Percentiles rank a stretch among this genome's conserved stretches.
Evolutionary conservation across 2,888 invertebrate genomes (phyloP).

Genomic region (Blera fallax): DNA sequence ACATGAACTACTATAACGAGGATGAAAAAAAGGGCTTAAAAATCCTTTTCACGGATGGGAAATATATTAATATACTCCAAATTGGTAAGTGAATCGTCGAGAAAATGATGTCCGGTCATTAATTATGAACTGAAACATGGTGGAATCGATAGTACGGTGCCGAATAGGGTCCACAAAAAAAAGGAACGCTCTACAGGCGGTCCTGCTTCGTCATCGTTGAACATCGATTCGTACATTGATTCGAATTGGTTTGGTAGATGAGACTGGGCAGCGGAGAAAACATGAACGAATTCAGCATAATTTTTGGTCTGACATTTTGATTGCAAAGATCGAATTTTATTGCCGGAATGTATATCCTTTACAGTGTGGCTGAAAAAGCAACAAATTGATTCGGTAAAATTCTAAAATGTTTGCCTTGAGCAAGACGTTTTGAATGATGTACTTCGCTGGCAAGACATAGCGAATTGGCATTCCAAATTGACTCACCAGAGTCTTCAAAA

Average conservation of each 20-base stretch:
- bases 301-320: constrained; percentile 48
- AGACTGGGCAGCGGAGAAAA: background rate
- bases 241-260: constrained; percentile 35
- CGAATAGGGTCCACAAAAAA: constrained; percentile 38
- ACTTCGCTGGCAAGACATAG: too few relatives aligned
- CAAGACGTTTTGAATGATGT: too few relatives aligned
- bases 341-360: background rate
- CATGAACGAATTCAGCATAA: constrained; percentile 26
- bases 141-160: constrained; percentile 2
- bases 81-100: constrained; percentile 71
- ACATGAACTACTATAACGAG: background rate
- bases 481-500: too few relatives aligned
- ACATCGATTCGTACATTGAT: background rate
- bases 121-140: constrained; percentile 47
- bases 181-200: constrained; percentile 56
- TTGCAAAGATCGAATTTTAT: constrained; percentile 12
- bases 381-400: background rate
- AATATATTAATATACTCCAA: constrained; percentile 70
- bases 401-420: too few relatives aligned
- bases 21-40: background rate
- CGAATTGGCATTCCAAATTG: too few relatives aligned
- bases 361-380: background rate
- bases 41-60: constrained; percentile 22
- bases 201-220: constrained; percentile 60
- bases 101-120: constrained; percentile 70